A percentile compares a stretch with the other conserved stretches of the same genome.
These are phyloP conservation scores for Cervus canadensis DNA, from an alignment of 2,113 vertebrate species.

Conservation along the genomic window DNA sequence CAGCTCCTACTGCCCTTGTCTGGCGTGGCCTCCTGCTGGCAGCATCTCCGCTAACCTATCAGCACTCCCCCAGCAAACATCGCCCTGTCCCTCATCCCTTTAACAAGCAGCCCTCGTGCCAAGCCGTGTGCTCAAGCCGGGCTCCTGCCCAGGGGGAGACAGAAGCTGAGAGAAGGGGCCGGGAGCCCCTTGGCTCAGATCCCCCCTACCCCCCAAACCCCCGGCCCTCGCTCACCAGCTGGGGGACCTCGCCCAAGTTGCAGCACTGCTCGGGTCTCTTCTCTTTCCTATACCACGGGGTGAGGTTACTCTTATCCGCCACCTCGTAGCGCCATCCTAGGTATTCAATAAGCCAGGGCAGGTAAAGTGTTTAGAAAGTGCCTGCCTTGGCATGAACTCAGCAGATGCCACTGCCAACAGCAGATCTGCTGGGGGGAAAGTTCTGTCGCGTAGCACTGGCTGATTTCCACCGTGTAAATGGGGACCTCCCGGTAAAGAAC, in stretches of 20 bases:
- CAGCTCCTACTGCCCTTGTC: not conserved
- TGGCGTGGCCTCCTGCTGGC: not conserved
- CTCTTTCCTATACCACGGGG: accelerated
- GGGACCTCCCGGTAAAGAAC: not conserved
- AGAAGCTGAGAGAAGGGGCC: not conserved
- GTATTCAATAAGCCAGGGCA: accelerated
- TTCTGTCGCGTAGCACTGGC: not conserved
- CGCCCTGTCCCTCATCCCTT: too few species aligned
- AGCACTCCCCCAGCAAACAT: not conserved
- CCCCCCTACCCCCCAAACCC: not conserved
- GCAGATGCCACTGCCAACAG: too few species aligned
- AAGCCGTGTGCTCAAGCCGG: not conserved
- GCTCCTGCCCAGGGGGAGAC: accelerated
- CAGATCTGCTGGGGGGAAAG: accelerated
- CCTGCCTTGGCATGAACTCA: not conserved
- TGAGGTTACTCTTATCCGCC: accelerated
- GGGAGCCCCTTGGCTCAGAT: not conserved
- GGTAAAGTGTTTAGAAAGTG: accelerated
- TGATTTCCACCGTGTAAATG: not conserved
- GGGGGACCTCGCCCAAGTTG: not conserved
- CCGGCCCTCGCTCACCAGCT: not conserved
- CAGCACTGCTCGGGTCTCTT: accelerated
- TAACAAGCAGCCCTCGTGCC: not conserved
- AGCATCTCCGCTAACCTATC: not conserved
- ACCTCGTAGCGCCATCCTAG: accelerated